Evolutionary conservation across 2,888 invertebrate species (phyloP), one percentile per base, ranked within the genome.

Genomic region (Heliconius erato): DNA sequence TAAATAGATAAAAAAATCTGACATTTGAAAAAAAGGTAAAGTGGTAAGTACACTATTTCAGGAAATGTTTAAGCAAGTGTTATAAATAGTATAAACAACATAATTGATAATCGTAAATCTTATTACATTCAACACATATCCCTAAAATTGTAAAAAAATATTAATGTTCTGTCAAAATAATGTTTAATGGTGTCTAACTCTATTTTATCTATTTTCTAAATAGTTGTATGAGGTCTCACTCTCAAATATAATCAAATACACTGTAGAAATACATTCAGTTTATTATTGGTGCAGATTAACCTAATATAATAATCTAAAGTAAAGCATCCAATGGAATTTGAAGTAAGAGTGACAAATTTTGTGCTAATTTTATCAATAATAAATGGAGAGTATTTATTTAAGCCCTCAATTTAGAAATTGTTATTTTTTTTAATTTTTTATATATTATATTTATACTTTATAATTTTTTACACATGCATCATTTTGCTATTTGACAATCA

Each of bases 401-500:
- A 26, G 59, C 63, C 63, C 59, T 63, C 76, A 76, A 76, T 76
- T n/a, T 76, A 14, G 35, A 35, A 32, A 23, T n/a, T 16, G 16
- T 16, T 28, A 5, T 23, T n/a, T 59, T 63, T 32, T 74, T 14
- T 76, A 2, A n/a, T 9, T 76, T 63, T 40, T 23, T 4, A 49
- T 72, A 44, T n/a, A 7, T 28, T 67, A 35, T 71, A 40, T 71
- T 69, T 14, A 72, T 26, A 72, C 3, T 72, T 44, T 26, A n/a
- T 63, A 63, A 74, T 59, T 74, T 81, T 74, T 83, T 79, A 84
- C 81, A 90, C 94, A 95, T 95, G 94, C 95, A 95, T 87, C 85
- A 76, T 86, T 44, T 40, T 87, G 40, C 86, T 88, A 86, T 89
- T 88, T 89, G 67, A 68, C 49, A 87, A 88, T 88, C 86, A 87